phyloP scores from a whole-genome alignment of 92 coral and sea anemone genomes.

The Palythoa grandis region DNA sequence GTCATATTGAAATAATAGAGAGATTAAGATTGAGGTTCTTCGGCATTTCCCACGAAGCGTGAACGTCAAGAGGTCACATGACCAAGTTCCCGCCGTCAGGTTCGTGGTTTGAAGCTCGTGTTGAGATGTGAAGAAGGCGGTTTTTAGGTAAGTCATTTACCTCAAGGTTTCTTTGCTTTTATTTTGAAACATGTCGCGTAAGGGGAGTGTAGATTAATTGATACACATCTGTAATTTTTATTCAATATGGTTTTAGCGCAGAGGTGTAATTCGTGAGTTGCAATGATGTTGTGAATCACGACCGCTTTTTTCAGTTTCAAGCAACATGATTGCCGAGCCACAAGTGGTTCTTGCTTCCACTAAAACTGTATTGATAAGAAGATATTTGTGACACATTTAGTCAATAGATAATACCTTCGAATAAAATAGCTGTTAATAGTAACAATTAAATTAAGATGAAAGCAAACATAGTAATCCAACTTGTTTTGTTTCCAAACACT shows the following conservation, averaged over 20 bases:
- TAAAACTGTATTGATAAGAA: conserved; percentile 33
- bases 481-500: conserved; percentile 29
- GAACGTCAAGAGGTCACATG: neutral
- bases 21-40: neutral
- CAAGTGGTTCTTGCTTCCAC: conserved; percentile 32
- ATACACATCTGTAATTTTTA: neutral
- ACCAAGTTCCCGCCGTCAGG: neutral
- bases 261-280: neutral
- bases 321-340: conserved; percentile 16
- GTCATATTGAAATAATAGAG: neutral
- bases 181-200: neutral
- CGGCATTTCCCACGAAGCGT: neutral
- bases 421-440: conserved; percentile 40
- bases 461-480: conserved; percentile 5
- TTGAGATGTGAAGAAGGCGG: neutral
- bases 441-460: conserved; percentile 34
- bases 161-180: neutral
- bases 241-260: conserved; percentile 11
- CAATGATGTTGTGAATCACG: conserved; percentile 9
- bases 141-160: neutral
- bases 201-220: neutral
- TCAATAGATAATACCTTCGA: conserved; percentile 41
- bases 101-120: neutral
- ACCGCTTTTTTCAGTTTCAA: neutral
- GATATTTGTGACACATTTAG: conserved; percentile 46